Conservation (phyloP, 2,888 invertebrate species). For the Sussaba pulchella region DNA sequence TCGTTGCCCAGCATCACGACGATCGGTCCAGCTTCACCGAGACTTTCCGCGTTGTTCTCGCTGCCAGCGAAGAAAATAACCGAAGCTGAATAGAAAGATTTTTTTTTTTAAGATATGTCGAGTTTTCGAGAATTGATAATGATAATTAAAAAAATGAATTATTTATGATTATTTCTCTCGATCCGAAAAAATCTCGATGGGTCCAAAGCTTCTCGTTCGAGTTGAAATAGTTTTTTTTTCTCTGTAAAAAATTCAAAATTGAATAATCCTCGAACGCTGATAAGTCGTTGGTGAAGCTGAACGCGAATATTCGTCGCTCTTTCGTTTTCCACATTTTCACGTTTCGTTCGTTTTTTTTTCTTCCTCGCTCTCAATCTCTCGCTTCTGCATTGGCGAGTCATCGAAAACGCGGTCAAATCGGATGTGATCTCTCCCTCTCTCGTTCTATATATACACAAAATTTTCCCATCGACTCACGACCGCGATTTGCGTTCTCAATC, state of each 20-base stretch:
- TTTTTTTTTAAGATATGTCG: constrained; percentile 5
- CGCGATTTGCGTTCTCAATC: neutral
- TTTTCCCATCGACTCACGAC: constrained; percentile 34
- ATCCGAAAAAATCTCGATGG: no score
- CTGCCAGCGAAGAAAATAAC: constrained; percentile 26
- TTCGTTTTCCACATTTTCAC: constrained; percentile 28
- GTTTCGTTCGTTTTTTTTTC: constrained; percentile 24
- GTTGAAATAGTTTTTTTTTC: no score
- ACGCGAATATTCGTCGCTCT: constrained; percentile 46
- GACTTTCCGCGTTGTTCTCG: constrained; percentile 3
- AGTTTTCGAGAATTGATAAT: neutral
- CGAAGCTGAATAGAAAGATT: constrained; percentile 5
- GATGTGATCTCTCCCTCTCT: neutral
- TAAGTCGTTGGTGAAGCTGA: constrained; percentile 51
- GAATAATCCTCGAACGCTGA: constrained; percentile 13
- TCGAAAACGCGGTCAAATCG: constrained; percentile 13
- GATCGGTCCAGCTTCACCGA: constrained; percentile 59
- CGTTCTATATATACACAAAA: constrained; percentile 58
- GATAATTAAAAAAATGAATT: neutral
- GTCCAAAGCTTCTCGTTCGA: no score
- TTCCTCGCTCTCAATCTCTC: constrained; percentile 19
- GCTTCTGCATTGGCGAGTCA: constrained; percentile 13
- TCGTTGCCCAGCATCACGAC: constrained; percentile 47
- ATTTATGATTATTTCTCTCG: neutral
- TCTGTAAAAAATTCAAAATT: neutral